Conservation (phyloP, 2,797 vertebrate genomes). For the Hydrophis major region DNA sequence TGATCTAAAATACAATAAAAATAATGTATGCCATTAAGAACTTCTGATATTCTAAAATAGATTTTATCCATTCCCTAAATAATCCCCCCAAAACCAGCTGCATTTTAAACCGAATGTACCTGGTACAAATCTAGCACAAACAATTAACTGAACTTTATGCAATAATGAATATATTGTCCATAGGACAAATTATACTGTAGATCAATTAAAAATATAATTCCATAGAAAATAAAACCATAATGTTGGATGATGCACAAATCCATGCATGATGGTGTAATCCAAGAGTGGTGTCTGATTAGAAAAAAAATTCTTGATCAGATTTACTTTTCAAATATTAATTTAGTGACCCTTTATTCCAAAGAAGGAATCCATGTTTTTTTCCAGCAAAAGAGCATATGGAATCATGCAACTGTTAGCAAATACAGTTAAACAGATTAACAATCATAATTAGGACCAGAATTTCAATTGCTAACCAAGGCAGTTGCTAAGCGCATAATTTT, state of each 20-base stretch:
- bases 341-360: background rate
- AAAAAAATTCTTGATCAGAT: background rate
- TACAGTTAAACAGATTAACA: background rate
- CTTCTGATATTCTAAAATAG: background rate
- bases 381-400: background rate
- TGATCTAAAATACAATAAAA: background rate
- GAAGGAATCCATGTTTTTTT: background rate
- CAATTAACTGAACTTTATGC: background rate
- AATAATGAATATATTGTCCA: background rate
- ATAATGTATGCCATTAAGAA: background rate
- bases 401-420: background rate
- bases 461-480: background rate
- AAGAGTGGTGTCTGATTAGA: background rate
- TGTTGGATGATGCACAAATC: background rate
- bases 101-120: background rate
- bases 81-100: background rate
- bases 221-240: background rate
- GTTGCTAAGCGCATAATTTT: background rate
- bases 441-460: background rate
- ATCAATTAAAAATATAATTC: background rate
- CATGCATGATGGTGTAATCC: background rate
- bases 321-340: background rate
- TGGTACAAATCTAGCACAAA: background rate
- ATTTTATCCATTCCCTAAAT: background rate
- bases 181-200: background rate